A percentile compares a stretch with the other conserved stretches of the same genome.
Evolutionary conservation across 2,888 invertebrate genomes (phyloP).

Genomic region (Rhagophthalmus giganteus): DNA sequence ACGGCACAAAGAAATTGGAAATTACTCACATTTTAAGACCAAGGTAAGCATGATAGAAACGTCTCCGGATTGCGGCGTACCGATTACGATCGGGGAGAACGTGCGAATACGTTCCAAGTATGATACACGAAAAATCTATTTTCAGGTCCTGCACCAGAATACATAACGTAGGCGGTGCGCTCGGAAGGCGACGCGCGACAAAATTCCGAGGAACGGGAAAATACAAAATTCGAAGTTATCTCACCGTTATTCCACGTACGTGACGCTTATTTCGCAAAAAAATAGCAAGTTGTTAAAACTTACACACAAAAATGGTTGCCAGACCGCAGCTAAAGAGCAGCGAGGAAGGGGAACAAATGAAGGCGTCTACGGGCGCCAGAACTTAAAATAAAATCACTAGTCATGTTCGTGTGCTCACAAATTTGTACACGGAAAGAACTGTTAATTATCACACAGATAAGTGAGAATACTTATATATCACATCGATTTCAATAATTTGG

Average conservation of each 20-base stretch:
- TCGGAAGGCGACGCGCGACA: too few relatives aligned
- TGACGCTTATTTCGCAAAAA: too few relatives aligned
- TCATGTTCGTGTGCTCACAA: conserved; percentile 41
- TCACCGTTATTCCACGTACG: too few relatives aligned
- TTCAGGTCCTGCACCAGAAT: too few relatives aligned
- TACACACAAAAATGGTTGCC: conserved; percentile 53
- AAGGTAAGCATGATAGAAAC: conserved; percentile 2
- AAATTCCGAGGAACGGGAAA: too few relatives aligned
- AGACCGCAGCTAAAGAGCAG: conserved; percentile 45
- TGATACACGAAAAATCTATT: too few relatives aligned
- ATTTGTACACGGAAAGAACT: conserved; percentile 32
- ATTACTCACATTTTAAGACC: conserved; percentile 1
- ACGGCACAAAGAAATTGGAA: not conserved
- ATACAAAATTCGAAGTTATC: too few relatives aligned
- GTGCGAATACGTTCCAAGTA: too few relatives aligned
- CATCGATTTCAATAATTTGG: conserved; percentile 55
- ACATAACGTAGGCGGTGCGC: too few relatives aligned
- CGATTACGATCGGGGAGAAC: too few relatives aligned
- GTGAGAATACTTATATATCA: conserved; percentile 56
- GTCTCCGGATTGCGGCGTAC: too few relatives aligned
- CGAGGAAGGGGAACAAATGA: conserved; percentile 45
- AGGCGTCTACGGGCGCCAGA: conserved; percentile 31
- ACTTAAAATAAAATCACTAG: conserved; percentile 47
- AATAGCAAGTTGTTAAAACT: too few relatives aligned
- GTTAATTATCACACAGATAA: conserved; percentile 37